phyloP scores from a whole-genome alignment of 2,113 vertebrate species.

The Nerophis lumbriciformis region DNA sequence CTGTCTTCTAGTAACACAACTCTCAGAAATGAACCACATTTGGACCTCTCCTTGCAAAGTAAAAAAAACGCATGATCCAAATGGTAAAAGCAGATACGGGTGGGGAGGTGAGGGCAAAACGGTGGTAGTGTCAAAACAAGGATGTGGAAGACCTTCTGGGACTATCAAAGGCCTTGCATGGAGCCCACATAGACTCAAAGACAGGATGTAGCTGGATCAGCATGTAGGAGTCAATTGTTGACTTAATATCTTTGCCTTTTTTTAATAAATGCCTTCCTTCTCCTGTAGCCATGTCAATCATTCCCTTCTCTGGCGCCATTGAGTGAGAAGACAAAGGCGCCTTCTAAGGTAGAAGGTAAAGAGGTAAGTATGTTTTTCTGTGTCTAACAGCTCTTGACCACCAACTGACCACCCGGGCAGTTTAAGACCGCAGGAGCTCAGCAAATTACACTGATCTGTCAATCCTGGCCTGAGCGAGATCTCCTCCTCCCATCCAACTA shows the following conservation, averaged over 20 bases:
- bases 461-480: conserved; percentile 1
- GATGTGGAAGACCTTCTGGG: conserved; percentile 1
- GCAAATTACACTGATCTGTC: conserved; percentile 13
- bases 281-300: conserved; percentile 32
- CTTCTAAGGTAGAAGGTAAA: conserved; percentile 1
- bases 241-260: conserved; percentile 33
- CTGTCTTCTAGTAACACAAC: conserved; percentile 17
- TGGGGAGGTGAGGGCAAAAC: neutral
- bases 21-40: conserved; percentile 17
- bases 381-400: conserved; percentile 6
- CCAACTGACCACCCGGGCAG: conserved; percentile 43
- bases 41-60: conserved; percentile 8
- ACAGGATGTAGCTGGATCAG: conserved; percentile 7
- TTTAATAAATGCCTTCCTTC: conserved; percentile 29
- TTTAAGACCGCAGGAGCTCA: conserved; percentile 10
- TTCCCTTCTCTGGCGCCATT: neutral
- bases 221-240: conserved; percentile 18
- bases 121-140: neutral
- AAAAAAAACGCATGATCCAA: conserved; percentile 39
- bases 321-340: conserved; percentile 16
- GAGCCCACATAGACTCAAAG: neutral
- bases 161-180: conserved; percentile 12
- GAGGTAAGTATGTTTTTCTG: conserved; percentile 1
- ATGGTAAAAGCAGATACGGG: conserved; percentile 50
- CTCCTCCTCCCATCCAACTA: neutral